phyloP scores from a whole-genome alignment of 1,140 invertebrate species.

The Diorhabda elongata region DNA sequence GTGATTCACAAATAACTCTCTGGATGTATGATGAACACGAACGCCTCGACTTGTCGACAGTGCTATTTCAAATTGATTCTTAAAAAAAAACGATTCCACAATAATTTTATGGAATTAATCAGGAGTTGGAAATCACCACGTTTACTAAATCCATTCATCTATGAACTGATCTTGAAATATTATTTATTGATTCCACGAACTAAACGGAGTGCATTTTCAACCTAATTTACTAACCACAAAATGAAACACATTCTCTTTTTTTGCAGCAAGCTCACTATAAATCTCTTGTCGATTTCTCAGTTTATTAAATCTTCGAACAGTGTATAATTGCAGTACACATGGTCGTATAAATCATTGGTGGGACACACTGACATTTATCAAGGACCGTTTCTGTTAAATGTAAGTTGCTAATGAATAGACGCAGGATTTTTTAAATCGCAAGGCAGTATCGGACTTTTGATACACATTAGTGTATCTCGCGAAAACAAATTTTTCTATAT shows the following conservation, averaged over 20 bases:
- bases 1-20: constrained; percentile 36
- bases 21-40: constrained; percentile 11
- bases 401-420: constrained; percentile 32
- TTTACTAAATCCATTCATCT: no score
- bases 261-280: constrained; percentile 29
- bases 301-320: constrained; percentile 43
- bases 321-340: constrained; percentile 43
- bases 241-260: constrained; percentile 22
- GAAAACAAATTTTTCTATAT: no score
- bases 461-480: no score
- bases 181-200: no score
- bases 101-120: no score
- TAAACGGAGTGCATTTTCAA: constrained; percentile 11
- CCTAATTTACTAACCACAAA: constrained; percentile 20
- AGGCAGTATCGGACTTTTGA: background rate
- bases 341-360: constrained; percentile 39
- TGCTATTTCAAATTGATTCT: constrained; percentile 8
- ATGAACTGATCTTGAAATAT: no score
- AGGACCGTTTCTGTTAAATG: constrained; percentile 26
- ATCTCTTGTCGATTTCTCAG: constrained; percentile 41
- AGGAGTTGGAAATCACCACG: no score
- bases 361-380: constrained; percentile 35
- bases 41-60: background rate
- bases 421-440: background rate
- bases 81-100: no score